Evolutionary conservation across 53 echinoderm and acorn worm species (phyloP).

Genomic region (Echinometra lucunter): DNA sequence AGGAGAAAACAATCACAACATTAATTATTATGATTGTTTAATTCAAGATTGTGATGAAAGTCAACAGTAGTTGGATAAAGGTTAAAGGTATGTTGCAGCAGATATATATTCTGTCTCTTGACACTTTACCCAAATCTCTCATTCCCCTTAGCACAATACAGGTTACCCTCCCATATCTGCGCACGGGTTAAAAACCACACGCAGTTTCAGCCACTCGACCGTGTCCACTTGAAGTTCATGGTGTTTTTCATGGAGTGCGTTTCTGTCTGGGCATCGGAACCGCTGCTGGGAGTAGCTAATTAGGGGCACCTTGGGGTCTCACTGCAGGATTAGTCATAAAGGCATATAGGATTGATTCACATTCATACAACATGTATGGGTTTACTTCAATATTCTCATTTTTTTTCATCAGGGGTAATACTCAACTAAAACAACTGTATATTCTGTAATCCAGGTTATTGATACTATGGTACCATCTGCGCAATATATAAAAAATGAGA

Average conservation of each 20-base stretch:
- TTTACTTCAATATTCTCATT: background rate
- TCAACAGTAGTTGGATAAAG: too few species aligned
- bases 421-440: background rate
- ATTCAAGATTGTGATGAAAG: too few species aligned
- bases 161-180: too few species aligned
- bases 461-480: too few species aligned
- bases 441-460: too few species aligned
- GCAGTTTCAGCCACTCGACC: slow-evolving; percentile 1
- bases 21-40: too few species aligned
- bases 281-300: background rate
- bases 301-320: slow-evolving; percentile 24
- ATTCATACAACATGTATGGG: background rate
- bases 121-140: too few species aligned
- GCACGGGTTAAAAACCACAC: slow-evolving; percentile 15
- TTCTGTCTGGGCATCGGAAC: background rate
- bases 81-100: too few species aligned
- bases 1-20: too few species aligned
- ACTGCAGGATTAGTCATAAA: slow-evolving; percentile 22
- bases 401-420: background rate
- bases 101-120: too few species aligned
- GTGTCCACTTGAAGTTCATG: background rate
- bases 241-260: background rate
- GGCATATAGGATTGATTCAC: background rate
- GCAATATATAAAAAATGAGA: too few species aligned
- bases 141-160: too few species aligned